Evolutionary conservation across 2,888 invertebrate genomes (phyloP).

Genomic region (Nephrocerus scutellatus): DNA sequence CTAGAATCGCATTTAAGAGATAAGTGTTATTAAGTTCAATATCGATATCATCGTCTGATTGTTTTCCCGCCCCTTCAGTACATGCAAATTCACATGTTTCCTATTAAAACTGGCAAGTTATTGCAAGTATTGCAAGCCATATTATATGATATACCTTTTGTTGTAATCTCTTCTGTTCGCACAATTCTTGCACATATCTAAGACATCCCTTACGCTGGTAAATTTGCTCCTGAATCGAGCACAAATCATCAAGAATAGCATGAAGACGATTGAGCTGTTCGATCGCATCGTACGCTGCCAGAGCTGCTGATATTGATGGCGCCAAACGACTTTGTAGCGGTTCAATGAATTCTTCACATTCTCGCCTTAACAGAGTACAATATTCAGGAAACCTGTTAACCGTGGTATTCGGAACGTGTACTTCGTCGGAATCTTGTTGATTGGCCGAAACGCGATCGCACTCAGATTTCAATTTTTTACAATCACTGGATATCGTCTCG

Average conservation of each 20-base stretch:
- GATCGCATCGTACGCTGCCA: conserved; percentile 59
- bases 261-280: conserved; percentile 75
- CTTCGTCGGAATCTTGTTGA: conserved; percentile 12
- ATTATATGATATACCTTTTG: conserved; percentile 38
- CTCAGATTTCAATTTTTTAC: conserved; percentile 20
- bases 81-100: neutral
- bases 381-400: conserved; percentile 15
- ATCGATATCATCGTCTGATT: conserved; percentile 55
- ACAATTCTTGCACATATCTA: conserved; percentile 65
- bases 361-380: conserved; percentile 36
- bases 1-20: conserved; percentile 59
- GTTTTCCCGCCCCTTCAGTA: conserved; percentile 34
- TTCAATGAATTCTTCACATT: conserved; percentile 39
- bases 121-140: conserved; percentile 16
- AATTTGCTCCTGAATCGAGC: conserved; percentile 51
- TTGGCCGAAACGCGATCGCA: conserved; percentile 17
- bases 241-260: conserved; percentile 59
- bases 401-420: conserved; percentile 11
- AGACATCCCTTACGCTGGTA: conserved; percentile 59
- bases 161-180: conserved; percentile 52
- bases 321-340: conserved; percentile 52
- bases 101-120: conserved; percentile 5
- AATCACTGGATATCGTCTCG: conserved; percentile 30
- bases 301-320: conserved; percentile 52
- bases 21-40: conserved; percentile 53